Evolutionary conservation across 2,888 invertebrate species (phyloP).

Genomic region (Phyllotreta striolata): DNA sequence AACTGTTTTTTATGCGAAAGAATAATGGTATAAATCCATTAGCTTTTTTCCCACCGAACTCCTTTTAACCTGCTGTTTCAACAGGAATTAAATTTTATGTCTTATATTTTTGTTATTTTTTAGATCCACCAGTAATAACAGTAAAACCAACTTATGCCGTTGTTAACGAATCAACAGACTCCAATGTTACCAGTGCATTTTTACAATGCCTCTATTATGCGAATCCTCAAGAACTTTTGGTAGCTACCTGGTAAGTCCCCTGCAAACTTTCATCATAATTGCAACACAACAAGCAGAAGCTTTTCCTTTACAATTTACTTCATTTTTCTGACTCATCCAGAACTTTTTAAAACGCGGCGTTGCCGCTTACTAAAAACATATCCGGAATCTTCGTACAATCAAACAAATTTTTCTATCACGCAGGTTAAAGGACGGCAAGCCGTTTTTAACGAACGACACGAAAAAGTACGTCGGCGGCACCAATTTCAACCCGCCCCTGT

Average conservation of each 20-base stretch:
- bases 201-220: slow-evolving; percentile 83
- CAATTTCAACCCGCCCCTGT: slow-evolving; percentile 76
- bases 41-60: neutral
- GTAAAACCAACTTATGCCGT: slow-evolving; percentile 79
- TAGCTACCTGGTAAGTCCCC: slow-evolving; percentile 77
- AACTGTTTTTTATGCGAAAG: too few relatives aligned
- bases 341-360: too few relatives aligned
- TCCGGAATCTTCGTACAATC: neutral
- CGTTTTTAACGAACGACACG: slow-evolving; percentile 65
- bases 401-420: slow-evolving; percentile 10
- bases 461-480: slow-evolving; percentile 81
- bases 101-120: slow-evolving; percentile 47
- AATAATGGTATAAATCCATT: too few relatives aligned
- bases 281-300: neutral
- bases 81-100: neutral
- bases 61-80: neutral
- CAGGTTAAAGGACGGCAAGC: slow-evolving; percentile 76
- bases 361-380: too few relatives aligned
- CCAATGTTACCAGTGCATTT: slow-evolving; percentile 65
- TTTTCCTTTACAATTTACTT: too few relatives aligned
- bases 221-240: slow-evolving; percentile 81
- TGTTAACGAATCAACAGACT: slow-evolving; percentile 71
- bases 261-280: neutral
- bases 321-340: too few relatives aligned
- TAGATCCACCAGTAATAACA: slow-evolving; percentile 86